Base-by-base conservation (phyloP, 2,113 vertebrate species). In the Columba livia region DNA sequence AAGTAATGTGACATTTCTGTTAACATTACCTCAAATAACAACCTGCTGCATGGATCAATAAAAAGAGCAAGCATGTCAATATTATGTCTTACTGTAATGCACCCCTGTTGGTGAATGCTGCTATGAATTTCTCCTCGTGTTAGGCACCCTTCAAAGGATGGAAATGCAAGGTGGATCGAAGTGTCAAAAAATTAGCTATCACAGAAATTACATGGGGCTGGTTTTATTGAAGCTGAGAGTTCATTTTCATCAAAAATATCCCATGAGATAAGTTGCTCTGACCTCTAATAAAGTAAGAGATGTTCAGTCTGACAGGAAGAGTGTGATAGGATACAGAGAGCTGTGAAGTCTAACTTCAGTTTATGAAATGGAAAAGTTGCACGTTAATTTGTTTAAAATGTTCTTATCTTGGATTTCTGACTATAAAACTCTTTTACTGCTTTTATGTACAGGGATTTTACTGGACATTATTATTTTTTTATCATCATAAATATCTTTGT, bases 391-490 rank as follows among this genome's bases (percentile, higher is more conserved):
- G 31, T 67, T 88, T 86, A 56, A 94, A 85, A 81, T 86, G 26
- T 42, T 90, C 82, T 85, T 95, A 34, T 40, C 53, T 88, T 61
- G 25, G 70, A 53, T 75, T 92, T 92, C 85, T 85, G 54, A 16
- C 58, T 56, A 28, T 94, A 94, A 96, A 96, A 85, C 40, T 85
- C 65, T 85, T 92, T 12, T 60, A 85, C 47, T 58, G 73, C 79
- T 93, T 96, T 95, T 94, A 82, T 42, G 31, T 79, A 40, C 40
- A 66, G 71, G 57, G 70, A 54, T 93, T 94, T 94, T 89, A 84
- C 69, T 84, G 88, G 73, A 79, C 73, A 51, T 90, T 86, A 82
- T 96, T 94, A 89, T 93, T 94, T 57, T 84, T 94, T 88, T 86
- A 91, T 93, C 72, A 61, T 66, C 86, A 40, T 92, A 84, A 96